Evolutionary conservation across 2,888 invertebrate species (phyloP), one percentile per base, ranked within the genome.

Genomic region (Norana najaformis): DNA sequence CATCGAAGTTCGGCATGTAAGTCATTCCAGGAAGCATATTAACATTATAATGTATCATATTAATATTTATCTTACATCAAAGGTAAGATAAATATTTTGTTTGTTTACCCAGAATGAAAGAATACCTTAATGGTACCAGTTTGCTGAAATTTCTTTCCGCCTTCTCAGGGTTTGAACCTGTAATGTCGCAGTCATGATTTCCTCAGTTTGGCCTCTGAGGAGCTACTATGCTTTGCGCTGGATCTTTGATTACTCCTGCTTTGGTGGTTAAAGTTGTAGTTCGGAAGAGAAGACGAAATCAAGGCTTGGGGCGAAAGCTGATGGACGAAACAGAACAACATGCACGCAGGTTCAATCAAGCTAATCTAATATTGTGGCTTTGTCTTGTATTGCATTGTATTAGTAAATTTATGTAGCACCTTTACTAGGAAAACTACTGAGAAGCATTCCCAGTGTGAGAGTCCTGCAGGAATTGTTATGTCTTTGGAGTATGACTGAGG

Each of bases 241-340:
- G n/a, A n/a, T n/a, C n/a, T n/a, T n/a, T n/a, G 69, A 30, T 69
- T 90, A 20, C 20, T 69, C 35, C 37, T 36, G 0, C 6, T 85
- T 18, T 36, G 16, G 13, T 89, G 53, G 14, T 92, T 92, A 90
- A 92, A 93, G 94, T 94, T 88, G 93, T 94, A 39, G 92, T 94
- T 0, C 92, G 90, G 39, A 93, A 93, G 88, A 90, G 90, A 35
- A 89, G 92, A 34, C 91, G 94, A 91, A 94, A 94, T 4, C 92
- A 93, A 91, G 95, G 95, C 20, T 92, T 94, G 91, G 95, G 95
- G 8, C 93, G 94, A 90, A 92, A 92, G 47, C 90, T 95, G 39
- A 95, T 95, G 95, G 90, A 92, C 20, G 91, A 93, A 89, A 93
- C 94, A 35, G 95, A 95, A 92, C 90, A 93, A 38, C 89, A 92